Evolutionary conservation across 2,113 vertebrate species (phyloP), one percentile per base, ranked within the genome.

Genomic region (Chrysemys picta): DNA sequence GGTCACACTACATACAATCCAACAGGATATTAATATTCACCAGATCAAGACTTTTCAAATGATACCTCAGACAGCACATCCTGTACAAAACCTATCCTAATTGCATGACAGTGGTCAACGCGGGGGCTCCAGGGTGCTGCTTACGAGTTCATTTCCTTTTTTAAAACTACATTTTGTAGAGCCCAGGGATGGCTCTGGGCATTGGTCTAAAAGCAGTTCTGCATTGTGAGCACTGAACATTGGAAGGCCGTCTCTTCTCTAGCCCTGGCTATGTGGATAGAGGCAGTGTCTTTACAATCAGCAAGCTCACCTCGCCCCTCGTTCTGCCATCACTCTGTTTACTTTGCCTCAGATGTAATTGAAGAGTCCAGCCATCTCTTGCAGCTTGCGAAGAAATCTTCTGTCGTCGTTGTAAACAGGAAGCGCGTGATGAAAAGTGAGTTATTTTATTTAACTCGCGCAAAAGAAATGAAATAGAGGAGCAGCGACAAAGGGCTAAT

Each of bases 401-500:
- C 91, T 52, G 82, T 21, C 14, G 5, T 80, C 1, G 16, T 78
- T 1, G 25, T 76, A 82, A 88, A 90, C 96, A 96, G 95, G 93
- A 95, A 96, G 95, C 90, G 82, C 93, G 95, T 65, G 72, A 80
- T 91, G 85, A 83, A 95, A 91, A 91, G 85, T 14, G 76, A 95
- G 96, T 87, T 89, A 94, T 91, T 96, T 96, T 89, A 91, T 85
- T 89, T 88, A 80, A 24, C 38, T 57, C 45, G 86, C 14, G 86
- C 4, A 49, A 47, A 0, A 29, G 93, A 17, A 45, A 92, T 93
- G 97, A 83, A 93, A 82, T 35, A 75, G 88, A 91, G 45, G 91
- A 93, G 95, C 90, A 96, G 94, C 95, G 91, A 97, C 97, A 97
- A 97, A 97, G 95, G 93, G 52, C 52, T 54, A 35, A 96, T 97